phyloP scores from a whole-genome alignment of 1,140 invertebrate genomes.

The Bombus affinis region DNA sequence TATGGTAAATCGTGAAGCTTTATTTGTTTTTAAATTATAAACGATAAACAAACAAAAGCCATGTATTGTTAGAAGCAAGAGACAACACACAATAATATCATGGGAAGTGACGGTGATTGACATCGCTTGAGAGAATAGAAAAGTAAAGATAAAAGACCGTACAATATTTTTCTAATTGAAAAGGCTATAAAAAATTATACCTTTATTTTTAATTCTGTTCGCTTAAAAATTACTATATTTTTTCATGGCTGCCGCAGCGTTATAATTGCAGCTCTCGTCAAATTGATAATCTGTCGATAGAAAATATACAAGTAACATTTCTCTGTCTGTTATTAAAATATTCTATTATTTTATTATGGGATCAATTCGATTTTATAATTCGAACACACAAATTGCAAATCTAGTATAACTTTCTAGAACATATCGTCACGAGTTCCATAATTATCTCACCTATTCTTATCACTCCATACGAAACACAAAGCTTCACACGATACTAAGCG shows the following conservation, averaged over 20 bases:
- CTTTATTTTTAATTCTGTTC: not conserved
- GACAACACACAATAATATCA: not conserved
- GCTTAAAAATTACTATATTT: not conserved
- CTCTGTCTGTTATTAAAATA: not conserved
- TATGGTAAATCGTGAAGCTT: not conserved
- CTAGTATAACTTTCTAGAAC: too few relatives aligned
- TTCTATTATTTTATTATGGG: too few relatives aligned
- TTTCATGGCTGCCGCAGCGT: not conserved
- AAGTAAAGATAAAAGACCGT: not conserved
- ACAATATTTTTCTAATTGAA: not conserved
- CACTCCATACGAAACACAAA: not conserved
- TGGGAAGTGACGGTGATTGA: conserved; percentile 1
- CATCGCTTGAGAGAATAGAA: not conserved
- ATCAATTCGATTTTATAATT: too few relatives aligned
- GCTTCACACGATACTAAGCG: not conserved
- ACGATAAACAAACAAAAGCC: not conserved
- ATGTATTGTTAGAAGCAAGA: conserved; percentile 5
- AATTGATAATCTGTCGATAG: not conserved
- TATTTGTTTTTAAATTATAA: not conserved
- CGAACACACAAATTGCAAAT: too few relatives aligned
- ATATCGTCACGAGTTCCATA: not conserved
- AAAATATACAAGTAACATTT: not conserved
- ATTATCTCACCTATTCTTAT: not conserved
- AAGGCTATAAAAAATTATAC: not conserved
- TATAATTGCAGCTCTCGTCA: not conserved